phyloP scores from a whole-genome alignment of 2,888 invertebrate genomes.

The Ischnus inquisitorius region DNA sequence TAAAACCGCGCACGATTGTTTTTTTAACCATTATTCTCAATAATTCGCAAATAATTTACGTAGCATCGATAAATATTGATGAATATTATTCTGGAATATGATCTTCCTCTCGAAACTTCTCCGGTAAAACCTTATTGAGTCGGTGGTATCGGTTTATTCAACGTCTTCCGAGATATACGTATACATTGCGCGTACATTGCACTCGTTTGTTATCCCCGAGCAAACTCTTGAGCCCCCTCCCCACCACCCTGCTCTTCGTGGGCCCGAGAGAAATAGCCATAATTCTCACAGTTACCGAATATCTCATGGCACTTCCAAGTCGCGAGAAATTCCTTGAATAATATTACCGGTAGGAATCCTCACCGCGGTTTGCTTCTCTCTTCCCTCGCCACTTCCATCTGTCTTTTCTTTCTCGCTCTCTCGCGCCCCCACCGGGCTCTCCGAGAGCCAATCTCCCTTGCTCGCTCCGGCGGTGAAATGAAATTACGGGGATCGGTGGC shows the following conservation, averaged over 20 bases:
- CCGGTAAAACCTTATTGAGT: too few species aligned
- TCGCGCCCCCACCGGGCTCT: constrained; percentile 18
- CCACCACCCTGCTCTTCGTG: too few species aligned
- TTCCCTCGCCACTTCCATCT: constrained; percentile 16
- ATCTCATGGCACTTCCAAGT: constrained; percentile 28
- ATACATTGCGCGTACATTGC: too few species aligned
- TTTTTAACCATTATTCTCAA: neutral
- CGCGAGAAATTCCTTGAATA: constrained; percentile 67
- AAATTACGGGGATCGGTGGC: constrained; percentile 84
- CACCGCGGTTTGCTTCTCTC: constrained; percentile 53
- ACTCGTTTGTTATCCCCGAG: neutral
- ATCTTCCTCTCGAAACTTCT: too few species aligned
- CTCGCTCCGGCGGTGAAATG: constrained; percentile 69
- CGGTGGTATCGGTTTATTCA: too few species aligned
- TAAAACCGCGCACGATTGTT: neutral
- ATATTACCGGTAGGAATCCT: constrained; percentile 63
- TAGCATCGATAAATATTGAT: neutral
- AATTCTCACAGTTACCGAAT: constrained; percentile 19
- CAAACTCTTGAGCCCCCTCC: too few species aligned
- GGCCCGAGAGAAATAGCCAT: neutral
- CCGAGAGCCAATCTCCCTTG: constrained; percentile 41
- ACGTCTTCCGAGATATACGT: too few species aligned
- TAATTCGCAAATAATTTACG: neutral
- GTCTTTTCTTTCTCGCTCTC: constrained; percentile 28
- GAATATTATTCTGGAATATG: neutral